Evolutionary conservation across 2,113 vertebrate genomes (phyloP), one percentile per base, ranked within the genome.

Genomic region (Cranoglanis bouderius): DNA sequence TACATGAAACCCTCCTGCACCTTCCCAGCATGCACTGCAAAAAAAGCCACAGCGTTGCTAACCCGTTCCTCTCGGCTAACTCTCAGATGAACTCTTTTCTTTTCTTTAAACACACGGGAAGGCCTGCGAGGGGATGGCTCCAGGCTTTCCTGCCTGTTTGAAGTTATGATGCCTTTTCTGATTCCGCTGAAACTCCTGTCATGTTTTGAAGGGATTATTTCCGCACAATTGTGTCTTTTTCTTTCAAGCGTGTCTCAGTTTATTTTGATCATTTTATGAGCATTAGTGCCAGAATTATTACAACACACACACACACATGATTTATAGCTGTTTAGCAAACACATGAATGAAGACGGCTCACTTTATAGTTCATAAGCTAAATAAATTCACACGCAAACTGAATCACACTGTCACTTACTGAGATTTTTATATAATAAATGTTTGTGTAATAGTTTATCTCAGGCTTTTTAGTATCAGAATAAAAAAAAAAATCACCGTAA

Each of bases 21-120:
- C 63, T 55, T 51, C 84, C 70, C 87, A 67, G 19, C 82, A 72
- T 78, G 80, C 78, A 51, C 61, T 83, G 67, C 80, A 26, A 89
- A 81, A 81, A 88, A 78, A 88, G 78, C 51, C 51, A 70, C 35
- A 0, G 85, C 65, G 43, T 87, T 67, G 74, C 84, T 90, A 87
- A 85, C 82, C 86, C 19, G 81, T 86, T 87, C 74, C 84, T 85
- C 86, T 72, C 26, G 85, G 88, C 53, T 92, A 83, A 85, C 89
- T 90, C 75, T 84, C 18, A 51, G 57, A 85, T 88, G 38, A 82
- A 84, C 70, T 87, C n/a, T 38, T 80, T 86, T 88, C n/a, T 57
- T 70, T 82, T 81, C 49, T 88, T 67, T 81, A 32, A 51, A 84
- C 14, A 67, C 38, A 51, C 38, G 53, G 84, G n/a, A 61, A n/a